Evolutionary conservation across 2,888 invertebrate species (phyloP).

Genomic region (Cryptocephalus primarius): DNA sequence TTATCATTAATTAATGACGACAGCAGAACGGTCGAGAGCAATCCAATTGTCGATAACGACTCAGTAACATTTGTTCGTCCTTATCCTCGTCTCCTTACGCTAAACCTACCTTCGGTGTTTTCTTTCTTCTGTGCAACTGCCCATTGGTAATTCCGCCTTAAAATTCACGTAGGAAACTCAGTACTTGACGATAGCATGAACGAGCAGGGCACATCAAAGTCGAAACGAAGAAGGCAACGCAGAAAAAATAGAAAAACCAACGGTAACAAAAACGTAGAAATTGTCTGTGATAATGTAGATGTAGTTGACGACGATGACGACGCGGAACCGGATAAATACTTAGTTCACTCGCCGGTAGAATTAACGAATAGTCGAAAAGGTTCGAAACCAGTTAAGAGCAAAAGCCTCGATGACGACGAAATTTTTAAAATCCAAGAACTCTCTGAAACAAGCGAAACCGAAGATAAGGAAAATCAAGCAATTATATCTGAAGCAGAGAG

Average conservation of each 20-base stretch:
- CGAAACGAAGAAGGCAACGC: conserved; percentile 16
- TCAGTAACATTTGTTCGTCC: too few relatives aligned
- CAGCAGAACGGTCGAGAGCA: too few relatives aligned
- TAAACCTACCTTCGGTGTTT: conserved; percentile 4
- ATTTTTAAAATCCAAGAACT: conserved; percentile 34
- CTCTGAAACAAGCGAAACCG: conserved; percentile 26
- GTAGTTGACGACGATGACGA: conserved; percentile 1
- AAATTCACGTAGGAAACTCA: conserved; percentile 10
- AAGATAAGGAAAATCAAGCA: conserved; percentile 32
- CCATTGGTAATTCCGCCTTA: conserved; percentile 4
- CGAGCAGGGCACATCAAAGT: conserved; percentile 13
- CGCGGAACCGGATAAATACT: conserved; percentile 20
- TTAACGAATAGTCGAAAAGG: conserved; percentile 6
- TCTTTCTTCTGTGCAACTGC: conserved; percentile 5
- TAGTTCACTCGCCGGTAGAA: conserved; percentile 33
- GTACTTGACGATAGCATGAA: conserved; percentile 13
- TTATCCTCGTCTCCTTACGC: background rate
- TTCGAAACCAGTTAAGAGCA: conserved; percentile 25
- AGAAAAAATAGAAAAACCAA: conserved; percentile 12
- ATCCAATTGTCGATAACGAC: too few relatives aligned
- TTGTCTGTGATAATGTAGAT: conserved; percentile 5
- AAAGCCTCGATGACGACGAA: conserved; percentile 34
- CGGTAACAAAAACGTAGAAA: conserved; percentile 8
- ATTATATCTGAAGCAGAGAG: conserved; percentile 55
- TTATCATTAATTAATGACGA: too few relatives aligned